Evolutionary conservation across 1,140 invertebrate genomes (phyloP), one percentile per base, ranked within the genome.

Genomic region (Caenorhabditis briggsae): DNA sequence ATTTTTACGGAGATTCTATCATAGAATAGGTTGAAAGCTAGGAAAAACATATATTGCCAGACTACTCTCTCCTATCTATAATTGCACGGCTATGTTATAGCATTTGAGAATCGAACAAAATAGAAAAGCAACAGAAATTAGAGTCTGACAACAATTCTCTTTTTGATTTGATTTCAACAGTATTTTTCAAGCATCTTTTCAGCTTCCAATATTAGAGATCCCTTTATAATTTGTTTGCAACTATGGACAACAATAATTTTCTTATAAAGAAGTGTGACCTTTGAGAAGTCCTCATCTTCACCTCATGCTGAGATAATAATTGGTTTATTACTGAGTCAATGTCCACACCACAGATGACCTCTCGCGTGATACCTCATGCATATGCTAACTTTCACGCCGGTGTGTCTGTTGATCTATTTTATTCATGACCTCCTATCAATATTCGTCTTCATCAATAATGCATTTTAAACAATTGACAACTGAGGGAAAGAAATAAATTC

Each of bases 361-460:
- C 46, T 74, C n/a, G 65, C 43, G 65, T 74, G 65, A 74, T 74
- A 74, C 65, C 65, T 74, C 65, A 74, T 74, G 65, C 65, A 74
- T 74, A 74, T 74, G 65, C 65, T 74, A 74, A 74, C 65, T 74
- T 74, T 74, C 65, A 74, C 65, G 65, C 65, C n/a, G 65, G 65
- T 48, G 20, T 46, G 65, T 74, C 33, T 33, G 33, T 33, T 74
- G 46, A 74, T 74, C 65, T 74, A 46, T 74, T 46, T 74, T 74
- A 74, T 74, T 74, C 65, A 74, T 74, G 65, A 74, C 65, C 43
- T 33, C 65, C 65, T 74, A 74, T 74, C 65, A 74, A 74, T 74
- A 74, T 74, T 9, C 43, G 46, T 48, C 65, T 43, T 74, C 65
- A 74, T 74, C 65, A 74, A 74, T 74, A 43, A 74, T 74, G 46